Percentiles rank a stretch among this genome's conserved stretches.
Conservation (phyloP, 2,797 vertebrate genomes). For the Acrossocheilus fasciatus region DNA sequence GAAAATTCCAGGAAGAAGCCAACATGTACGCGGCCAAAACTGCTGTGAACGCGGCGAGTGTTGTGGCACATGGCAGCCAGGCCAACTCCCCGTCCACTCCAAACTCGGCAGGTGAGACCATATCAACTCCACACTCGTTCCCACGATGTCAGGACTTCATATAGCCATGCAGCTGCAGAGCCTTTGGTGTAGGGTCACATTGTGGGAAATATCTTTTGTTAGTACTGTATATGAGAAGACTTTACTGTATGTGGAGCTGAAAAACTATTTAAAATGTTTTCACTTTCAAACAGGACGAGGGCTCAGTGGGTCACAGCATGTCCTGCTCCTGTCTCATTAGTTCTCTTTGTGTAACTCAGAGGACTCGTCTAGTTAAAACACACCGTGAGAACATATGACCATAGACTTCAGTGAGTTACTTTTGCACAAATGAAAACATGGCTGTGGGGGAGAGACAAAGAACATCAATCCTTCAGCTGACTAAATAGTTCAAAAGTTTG, state of each 20-base stretch:
- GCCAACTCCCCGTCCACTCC: slow-evolving; percentile 99
- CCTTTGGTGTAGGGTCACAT: background rate
- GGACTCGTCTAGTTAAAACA: background rate
- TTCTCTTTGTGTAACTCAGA: background rate
- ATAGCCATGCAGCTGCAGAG: background rate
- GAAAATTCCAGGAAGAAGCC: slow-evolving; percentile 99
- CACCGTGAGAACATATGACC: background rate
- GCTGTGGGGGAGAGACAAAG: background rate
- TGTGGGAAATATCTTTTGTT: background rate
- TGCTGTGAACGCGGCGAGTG: slow-evolving; percentile 95
- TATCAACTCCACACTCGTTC: slow-evolving; percentile 34
- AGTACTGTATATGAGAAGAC: background rate
- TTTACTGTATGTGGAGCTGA: background rate
- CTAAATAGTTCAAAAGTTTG: background rate
- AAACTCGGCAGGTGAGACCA: slow-evolving; percentile 97
- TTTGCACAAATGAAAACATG: background rate
- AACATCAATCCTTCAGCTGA: background rate
- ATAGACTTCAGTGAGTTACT: background rate
- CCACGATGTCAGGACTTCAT: background rate
- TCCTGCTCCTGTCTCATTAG: background rate
- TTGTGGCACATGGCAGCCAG: slow-evolving; percentile 98
- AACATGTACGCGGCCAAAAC: slow-evolving; percentile 99
- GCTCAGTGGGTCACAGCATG: background rate
- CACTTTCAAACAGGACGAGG: background rate
- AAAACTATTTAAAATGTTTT: background rate